Percentiles rank a stretch among this genome's conserved stretches.
Evolutionary conservation across 2,888 invertebrate genomes (phyloP).

Genomic region (Callosobruchus maculatus): DNA sequence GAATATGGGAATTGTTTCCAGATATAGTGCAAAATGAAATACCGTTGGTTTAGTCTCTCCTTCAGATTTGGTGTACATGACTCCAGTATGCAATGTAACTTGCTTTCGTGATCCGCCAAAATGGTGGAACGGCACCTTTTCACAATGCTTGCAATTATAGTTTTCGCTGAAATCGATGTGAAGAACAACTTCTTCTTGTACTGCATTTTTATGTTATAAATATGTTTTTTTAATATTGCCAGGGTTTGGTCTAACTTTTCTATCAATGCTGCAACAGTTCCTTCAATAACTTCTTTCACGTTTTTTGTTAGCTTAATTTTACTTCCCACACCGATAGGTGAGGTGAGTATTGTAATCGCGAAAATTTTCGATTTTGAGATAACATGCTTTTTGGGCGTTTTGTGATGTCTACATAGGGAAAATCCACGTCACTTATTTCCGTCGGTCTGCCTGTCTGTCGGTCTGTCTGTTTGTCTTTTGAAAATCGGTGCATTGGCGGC

Average conservation of each 20-base stretch:
- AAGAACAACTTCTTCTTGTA: conserved; percentile 2
- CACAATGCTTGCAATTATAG: conserved; percentile 1
- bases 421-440: no score
- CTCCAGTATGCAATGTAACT: background rate
- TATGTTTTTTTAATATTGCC: conserved; percentile 3
- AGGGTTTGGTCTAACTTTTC: background rate
- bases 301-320: conserved; percentile 5
- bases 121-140: conserved; percentile 9
- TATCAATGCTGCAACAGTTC: no score
- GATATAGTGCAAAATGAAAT: conserved; percentile 7
- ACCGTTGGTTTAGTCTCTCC: background rate
- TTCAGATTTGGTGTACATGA: conserved; percentile 1
- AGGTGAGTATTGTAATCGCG: no score
- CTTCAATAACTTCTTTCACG: background rate
- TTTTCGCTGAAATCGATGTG: conserved; percentile 7
- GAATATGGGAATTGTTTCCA: conserved; percentile 3
- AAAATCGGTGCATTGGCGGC: no score
- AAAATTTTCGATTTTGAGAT: no score
- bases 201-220: conserved; percentile 5
- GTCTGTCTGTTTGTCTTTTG: no score
- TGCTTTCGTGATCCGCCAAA: conserved; percentile 10
- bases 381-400: no score
- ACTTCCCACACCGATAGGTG: no score
- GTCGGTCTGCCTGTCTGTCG: no score
- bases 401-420: no score